Conservation (phyloP, 2,113 vertebrate species). For the Podiceps cristatus region DNA sequence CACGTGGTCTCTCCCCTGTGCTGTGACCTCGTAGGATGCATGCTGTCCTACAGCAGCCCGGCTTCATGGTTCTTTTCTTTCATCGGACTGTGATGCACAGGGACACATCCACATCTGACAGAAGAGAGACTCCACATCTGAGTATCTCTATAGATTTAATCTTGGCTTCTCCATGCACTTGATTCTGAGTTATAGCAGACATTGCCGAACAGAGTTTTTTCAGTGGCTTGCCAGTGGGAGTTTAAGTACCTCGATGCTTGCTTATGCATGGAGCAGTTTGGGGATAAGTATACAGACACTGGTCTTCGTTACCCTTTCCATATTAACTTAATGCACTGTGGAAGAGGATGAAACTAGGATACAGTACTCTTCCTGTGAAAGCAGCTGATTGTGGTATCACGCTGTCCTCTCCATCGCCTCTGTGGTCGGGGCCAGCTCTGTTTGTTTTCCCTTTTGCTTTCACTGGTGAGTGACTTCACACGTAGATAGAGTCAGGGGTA, state of each 20-base stretch:
- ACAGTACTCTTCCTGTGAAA: not conserved
- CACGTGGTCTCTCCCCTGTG: not conserved
- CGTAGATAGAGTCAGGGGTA: fast-evolving
- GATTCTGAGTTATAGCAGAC: not conserved
- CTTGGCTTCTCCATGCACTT: not conserved
- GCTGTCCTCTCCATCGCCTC: not conserved
- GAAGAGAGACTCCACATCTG: not conserved
- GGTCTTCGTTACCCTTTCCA: not conserved
- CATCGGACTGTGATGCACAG: not conserved
- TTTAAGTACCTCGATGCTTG: not conserved
- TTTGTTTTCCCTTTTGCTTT: not conserved
- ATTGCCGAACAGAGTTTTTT: not conserved
- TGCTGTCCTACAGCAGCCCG: not conserved
- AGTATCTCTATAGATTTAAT: not conserved
- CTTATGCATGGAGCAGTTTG: not conserved
- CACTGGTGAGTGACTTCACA: not conserved
- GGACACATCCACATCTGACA: not conserved
- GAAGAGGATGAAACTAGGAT: not conserved
- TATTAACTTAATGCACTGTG: not conserved
- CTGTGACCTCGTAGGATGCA: not conserved
- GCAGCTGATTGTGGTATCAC: not conserved
- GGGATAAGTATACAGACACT: not conserved
- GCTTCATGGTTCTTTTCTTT: not conserved
- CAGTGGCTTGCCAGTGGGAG: not conserved
- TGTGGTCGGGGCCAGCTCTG: not conserved